These are phyloP conservation scores for Phocides pigmalion DNA, from an alignment of 1,140 invertebrate species.

Conservation along the genomic window DNA sequence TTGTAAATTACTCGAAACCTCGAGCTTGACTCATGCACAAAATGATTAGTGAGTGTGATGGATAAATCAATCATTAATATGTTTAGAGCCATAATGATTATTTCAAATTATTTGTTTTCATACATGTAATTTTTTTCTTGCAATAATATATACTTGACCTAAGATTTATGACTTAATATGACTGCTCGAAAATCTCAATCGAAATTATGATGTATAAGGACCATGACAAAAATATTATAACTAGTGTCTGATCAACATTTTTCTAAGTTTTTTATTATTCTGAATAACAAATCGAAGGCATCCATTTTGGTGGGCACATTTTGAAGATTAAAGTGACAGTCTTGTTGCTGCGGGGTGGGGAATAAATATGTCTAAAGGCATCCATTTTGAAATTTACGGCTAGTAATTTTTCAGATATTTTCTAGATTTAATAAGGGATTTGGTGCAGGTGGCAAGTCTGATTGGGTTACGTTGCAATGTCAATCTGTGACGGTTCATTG, in stretches of 20 bases:
- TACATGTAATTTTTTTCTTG: slow-evolving; percentile 37
- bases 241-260: slow-evolving; percentile 75
- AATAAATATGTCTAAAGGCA: slow-evolving; percentile 31
- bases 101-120: slow-evolving; percentile 35
- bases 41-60: slow-evolving; percentile 64
- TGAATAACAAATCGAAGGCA: slow-evolving; percentile 36
- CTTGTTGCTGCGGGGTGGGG: slow-evolving; percentile 15
- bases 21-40: slow-evolving; percentile 72
- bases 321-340: slow-evolving; percentile 46
- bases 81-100: slow-evolving; percentile 47
- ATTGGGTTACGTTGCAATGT: slow-evolving; percentile 27
- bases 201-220: slow-evolving; percentile 66
- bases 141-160: slow-evolving; percentile 21
- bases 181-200: slow-evolving; percentile 39
- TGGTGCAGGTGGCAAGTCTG: slow-evolving; percentile 27
- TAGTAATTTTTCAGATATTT: slow-evolving; percentile 33
- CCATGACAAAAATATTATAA: slow-evolving; percentile 66
- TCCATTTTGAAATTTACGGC: slow-evolving; percentile 33
- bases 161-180: slow-evolving; percentile 21
- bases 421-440: slow-evolving; percentile 31
- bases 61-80: slow-evolving; percentile 47
- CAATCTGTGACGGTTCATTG: slow-evolving; percentile 2
- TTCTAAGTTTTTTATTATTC: slow-evolving; percentile 63
- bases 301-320: slow-evolving; percentile 52
- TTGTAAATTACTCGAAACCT: slow-evolving; percentile 51